Evolutionary conservation across 2,113 vertebrate species (phyloP).

Genomic region (Atherinomorus stipes): DNA sequence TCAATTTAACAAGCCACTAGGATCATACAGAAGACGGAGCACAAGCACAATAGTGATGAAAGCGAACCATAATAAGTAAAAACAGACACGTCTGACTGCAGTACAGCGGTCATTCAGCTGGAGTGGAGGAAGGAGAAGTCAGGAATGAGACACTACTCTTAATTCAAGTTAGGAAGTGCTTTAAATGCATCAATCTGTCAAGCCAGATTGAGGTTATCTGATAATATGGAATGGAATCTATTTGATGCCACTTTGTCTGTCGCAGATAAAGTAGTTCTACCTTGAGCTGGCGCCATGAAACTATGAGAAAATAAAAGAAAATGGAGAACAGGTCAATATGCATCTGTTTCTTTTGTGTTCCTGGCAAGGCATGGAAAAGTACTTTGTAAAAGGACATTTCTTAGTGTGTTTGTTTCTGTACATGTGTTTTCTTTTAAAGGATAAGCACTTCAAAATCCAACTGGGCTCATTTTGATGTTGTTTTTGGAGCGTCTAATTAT

Average conservation of each 20-base stretch:
- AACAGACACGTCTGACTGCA: slow-evolving; percentile 15
- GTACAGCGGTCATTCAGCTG: slow-evolving; percentile 5
- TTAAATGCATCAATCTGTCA: slow-evolving; percentile 45
- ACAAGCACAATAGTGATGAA: background rate
- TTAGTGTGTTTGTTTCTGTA: background rate
- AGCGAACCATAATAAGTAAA: slow-evolving; percentile 7
- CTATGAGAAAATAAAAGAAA: slow-evolving; percentile 20
- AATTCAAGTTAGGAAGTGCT: slow-evolving; percentile 24
- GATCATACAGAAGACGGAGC: background rate
- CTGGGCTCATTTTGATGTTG: slow-evolving; percentile 28
- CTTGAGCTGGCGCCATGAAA: slow-evolving; percentile 18
- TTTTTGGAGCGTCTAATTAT: slow-evolving; percentile 26
- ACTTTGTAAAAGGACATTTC: background rate
- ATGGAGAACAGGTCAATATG: slow-evolving; percentile 11
- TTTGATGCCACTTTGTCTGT: slow-evolving; percentile 33
- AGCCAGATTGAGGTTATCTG: slow-evolving; percentile 32
- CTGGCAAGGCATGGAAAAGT: background rate
- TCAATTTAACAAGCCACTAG: slow-evolving; percentile 8
- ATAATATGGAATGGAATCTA: slow-evolving; percentile 37
- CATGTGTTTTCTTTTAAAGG: background rate
- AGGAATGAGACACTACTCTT: slow-evolving; percentile 25
- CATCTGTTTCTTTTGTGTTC: slow-evolving; percentile 11
- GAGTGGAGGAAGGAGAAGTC: background rate
- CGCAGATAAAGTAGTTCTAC: slow-evolving; percentile 33
- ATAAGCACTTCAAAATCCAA: slow-evolving; percentile 11